phyloP scores from a whole-genome alignment of 2,113 vertebrate genomes.

The Calypte anna region DNA sequence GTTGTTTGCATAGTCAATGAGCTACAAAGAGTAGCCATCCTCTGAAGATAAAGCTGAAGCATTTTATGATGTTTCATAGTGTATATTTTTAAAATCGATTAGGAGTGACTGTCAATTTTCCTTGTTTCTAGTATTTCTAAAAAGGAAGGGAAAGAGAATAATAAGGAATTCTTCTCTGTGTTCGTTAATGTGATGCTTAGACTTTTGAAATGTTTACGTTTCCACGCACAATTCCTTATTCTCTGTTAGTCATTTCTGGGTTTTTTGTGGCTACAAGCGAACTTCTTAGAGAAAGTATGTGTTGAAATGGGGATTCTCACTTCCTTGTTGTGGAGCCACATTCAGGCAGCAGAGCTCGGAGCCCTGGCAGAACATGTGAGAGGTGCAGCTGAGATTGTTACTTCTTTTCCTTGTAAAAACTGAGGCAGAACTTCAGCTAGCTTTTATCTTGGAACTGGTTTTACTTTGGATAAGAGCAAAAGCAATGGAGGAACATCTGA shows the following conservation, averaged over 20 bases:
- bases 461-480: background rate
- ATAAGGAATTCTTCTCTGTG: background rate
- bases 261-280: background rate
- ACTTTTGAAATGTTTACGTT: background rate
- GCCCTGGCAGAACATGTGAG: background rate
- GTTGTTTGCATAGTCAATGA: background rate
- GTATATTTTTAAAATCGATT: background rate
- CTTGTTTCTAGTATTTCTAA: background rate
- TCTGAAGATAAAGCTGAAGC: background rate
- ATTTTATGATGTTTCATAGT: background rate
- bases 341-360: background rate
- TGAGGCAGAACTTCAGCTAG: background rate
- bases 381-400: rapidly evolving
- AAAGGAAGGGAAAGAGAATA: background rate
- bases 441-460: background rate
- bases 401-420: background rate
- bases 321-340: rapidly evolving
- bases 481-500: background rate
- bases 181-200: background rate
- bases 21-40: background rate
- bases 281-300: background rate
- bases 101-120: background rate
- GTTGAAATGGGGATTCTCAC: rapidly evolving
- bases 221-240: background rate
- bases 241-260: background rate